Base-by-base conservation (phyloP, 2,888 invertebrate genomes). In the Nomada goodeniana region DNA sequence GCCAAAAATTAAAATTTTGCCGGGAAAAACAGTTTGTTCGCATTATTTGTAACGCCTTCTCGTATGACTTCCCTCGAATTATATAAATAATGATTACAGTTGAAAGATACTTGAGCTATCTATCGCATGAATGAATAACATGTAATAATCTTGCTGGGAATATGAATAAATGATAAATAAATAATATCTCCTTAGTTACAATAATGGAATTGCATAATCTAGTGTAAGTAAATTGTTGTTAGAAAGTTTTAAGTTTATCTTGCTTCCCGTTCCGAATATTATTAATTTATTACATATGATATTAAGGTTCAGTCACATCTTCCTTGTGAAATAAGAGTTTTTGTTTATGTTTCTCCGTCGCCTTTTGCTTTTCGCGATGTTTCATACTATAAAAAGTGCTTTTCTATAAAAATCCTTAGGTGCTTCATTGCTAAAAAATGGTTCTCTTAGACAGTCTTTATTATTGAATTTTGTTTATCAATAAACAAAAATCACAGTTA, bases 301-400 rank as follows among this genome's bases (percentile, higher is more conserved):
- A 65, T 64, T 65, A 65, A 65, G 50, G 42, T 60, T 80, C 80
- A 79, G 80, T 80, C 80, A 29, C 53, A n/a, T 65, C 53, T 50
- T 53, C 50, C 23, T 78, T 13, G 3, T 15, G 15, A 42, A 59
- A 69, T 11, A 77, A 68, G 13, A 68, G 50, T 50, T 42, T 44
- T 15, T 47, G 23, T 67, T 76, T 5, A 23, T 57, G 23, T 20
- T 50, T 47, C 55, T 42, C 23, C 20, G n/a, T 23, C n/a, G 23
- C 63, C 44, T 18, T 63, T 63, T 68, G 36, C 44, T 42, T 29
- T 29, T 5, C 63, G 2, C 26, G n/a, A 11, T 55, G 29, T 23
- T 76, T 70, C 29, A 15, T 36, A 55, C 20, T 44, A n/a, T 2
- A 23, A 44, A 26, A 59, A 50, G n/a, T 23, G 29, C 29, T 44